These are phyloP conservation scores for Gadus macrocephalus DNA, from an alignment of 2,113 vertebrate species.

Conservation along the genomic window DNA sequence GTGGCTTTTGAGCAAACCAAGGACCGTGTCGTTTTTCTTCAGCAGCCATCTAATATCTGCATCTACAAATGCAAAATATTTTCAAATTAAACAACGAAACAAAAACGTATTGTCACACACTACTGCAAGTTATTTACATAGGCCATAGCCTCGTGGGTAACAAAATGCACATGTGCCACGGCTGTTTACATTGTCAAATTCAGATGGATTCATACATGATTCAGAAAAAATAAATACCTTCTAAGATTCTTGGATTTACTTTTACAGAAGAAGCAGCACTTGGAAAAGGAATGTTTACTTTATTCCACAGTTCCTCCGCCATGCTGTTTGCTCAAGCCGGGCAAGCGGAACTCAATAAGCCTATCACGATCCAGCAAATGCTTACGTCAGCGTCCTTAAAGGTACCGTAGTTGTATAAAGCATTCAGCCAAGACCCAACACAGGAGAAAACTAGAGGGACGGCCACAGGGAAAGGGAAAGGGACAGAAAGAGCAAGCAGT, in stretches of 20 bases:
- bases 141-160: background rate
- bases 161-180: background rate
- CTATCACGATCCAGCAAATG: too few species aligned
- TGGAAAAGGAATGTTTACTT: slow-evolving; percentile 38
- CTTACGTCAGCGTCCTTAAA: too few species aligned
- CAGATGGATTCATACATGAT: too few species aligned
- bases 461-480: too few species aligned
- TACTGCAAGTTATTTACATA: background rate
- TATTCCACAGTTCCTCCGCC: slow-evolving; percentile 57
- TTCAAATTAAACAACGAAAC: background rate
- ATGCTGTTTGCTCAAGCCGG: slow-evolving; percentile 26
- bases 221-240: slow-evolving; percentile 27
- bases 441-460: too few species aligned
- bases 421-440: too few species aligned
- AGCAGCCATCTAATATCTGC: slow-evolving; percentile 15
- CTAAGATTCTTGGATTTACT: slow-evolving; percentile 12
- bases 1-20: slow-evolving; percentile 51
- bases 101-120: background rate
- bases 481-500: too few species aligned
- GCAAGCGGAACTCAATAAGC: too few species aligned
- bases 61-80: slow-evolving; percentile 16
- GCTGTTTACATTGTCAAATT: background rate
- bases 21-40: slow-evolving; percentile 28
- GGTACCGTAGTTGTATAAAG: too few species aligned
- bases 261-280: slow-evolving; percentile 27